phyloP scores from a whole-genome alignment of 1,140 invertebrate genomes.

The Asobara japonica region DNA sequence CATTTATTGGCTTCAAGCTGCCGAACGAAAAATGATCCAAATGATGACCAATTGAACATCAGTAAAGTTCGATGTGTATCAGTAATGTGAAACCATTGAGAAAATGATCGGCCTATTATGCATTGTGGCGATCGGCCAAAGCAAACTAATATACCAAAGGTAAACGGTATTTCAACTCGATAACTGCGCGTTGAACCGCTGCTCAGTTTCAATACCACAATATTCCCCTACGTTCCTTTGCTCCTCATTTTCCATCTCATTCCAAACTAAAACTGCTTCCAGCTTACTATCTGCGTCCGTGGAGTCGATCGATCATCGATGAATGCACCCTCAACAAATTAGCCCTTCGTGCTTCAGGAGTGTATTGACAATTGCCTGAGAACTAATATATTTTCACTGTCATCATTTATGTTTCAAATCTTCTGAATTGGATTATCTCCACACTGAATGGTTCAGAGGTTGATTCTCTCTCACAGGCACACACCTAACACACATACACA shows the following conservation, averaged over 20 bases:
- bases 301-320: too few relatives aligned
- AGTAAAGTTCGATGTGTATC: not conserved
- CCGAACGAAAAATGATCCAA: constrained; percentile 6
- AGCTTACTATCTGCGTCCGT: too few relatives aligned
- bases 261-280: not conserved
- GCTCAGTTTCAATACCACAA: not conserved
- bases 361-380: too few relatives aligned
- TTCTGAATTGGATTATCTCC: too few relatives aligned
- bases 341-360: too few relatives aligned
- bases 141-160: constrained; percentile 6
- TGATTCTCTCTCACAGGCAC: too few relatives aligned
- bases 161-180: not conserved
- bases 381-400: too few relatives aligned
- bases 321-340: too few relatives aligned
- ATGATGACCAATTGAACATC: not conserved
- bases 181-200: not conserved
- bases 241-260: not conserved
- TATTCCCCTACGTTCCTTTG: not conserved
- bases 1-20: too few relatives aligned
- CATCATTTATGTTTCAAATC: too few relatives aligned
- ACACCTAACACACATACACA: too few relatives aligned
- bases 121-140: not conserved
- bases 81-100: not conserved
- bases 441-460: too few relatives aligned
- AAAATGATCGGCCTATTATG: not conserved